Evolutionary conservation across 1,140 invertebrate species (phyloP).

Genomic region (Eumeta japonica): DNA sequence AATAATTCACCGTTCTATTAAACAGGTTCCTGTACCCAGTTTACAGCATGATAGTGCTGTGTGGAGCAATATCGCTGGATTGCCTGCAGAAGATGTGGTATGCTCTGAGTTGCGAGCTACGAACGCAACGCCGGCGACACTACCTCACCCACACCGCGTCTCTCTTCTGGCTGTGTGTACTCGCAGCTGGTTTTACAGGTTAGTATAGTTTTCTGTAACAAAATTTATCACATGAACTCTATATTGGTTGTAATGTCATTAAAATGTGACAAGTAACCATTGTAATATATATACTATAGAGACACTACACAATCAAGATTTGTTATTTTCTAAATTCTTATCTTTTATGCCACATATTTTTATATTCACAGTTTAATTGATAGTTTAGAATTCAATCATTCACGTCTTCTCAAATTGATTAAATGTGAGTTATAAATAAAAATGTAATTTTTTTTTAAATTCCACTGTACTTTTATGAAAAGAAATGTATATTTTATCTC

Average conservation of each 20-base stretch:
- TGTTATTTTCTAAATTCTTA: too few relatives aligned
- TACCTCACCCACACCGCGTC: conserved; percentile 74
- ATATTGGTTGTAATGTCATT: background rate
- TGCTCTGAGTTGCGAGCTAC: conserved; percentile 51
- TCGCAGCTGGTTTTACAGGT: conserved; percentile 51
- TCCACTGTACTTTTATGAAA: too few relatives aligned
- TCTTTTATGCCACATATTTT: too few relatives aligned
- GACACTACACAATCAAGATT: too few relatives aligned
- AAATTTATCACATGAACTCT: background rate
- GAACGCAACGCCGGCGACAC: conserved; percentile 52
- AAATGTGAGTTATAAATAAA: too few relatives aligned
- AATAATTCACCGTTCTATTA: too few relatives aligned
- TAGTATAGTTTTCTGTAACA: conserved; percentile 27
- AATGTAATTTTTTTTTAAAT: too few relatives aligned
- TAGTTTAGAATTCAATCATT: too few relatives aligned
- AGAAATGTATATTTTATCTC: too few relatives aligned
- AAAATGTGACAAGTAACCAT: background rate
- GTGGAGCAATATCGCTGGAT: conserved; percentile 82
- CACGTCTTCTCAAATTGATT: too few relatives aligned
- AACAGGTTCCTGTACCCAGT: conserved; percentile 91
- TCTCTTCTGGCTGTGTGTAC: conserved; percentile 65
- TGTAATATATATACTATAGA: background rate
- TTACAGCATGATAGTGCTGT: conserved; percentile 88
- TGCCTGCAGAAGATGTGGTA: conserved; percentile 76
- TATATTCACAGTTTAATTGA: too few relatives aligned